Evolutionary conservation across 2,797 vertebrate genomes (phyloP).

Genomic region (Gambusia yucatana): DNA sequence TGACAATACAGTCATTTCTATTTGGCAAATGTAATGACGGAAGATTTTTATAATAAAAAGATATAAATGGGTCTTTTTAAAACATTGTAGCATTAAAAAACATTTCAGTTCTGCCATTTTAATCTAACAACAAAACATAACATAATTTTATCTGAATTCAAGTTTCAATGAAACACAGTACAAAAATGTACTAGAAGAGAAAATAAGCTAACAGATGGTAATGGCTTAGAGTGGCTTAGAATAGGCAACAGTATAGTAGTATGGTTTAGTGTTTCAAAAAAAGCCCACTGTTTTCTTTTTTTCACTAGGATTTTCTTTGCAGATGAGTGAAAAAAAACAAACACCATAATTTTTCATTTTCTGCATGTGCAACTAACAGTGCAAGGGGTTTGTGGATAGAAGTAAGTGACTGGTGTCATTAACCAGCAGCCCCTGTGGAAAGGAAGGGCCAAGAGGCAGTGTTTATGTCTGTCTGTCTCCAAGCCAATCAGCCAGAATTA

Average conservation of each 20-base stretch:
- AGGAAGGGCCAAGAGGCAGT: conserved; percentile 57
- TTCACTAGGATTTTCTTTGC: conserved; percentile 2
- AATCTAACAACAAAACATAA: not conserved
- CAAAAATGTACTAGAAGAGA: not conserved
- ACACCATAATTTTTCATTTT: not conserved
- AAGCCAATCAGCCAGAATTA: conserved; percentile 63
- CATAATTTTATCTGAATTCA: not conserved
- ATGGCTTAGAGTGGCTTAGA: not conserved
- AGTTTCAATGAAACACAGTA: not conserved
- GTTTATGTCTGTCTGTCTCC: conserved; percentile 64
- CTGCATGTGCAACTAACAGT: conserved; percentile 9
- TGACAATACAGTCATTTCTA: not conserved
- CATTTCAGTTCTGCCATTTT: not conserved
- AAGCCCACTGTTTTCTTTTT: not conserved
- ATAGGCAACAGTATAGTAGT: not conserved
- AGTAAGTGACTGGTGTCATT: conserved; percentile 58
- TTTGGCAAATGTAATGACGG: not conserved
- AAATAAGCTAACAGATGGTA: conserved; percentile 7
- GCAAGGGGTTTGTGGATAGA: conserved; percentile 33
- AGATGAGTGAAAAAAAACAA: not conserved
- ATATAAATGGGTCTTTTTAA: not conserved
- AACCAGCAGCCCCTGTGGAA: conserved; percentile 67
- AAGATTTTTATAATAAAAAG: not conserved
- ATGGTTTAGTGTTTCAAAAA: not conserved
- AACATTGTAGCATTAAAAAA: not conserved